Percentiles rank a stretch among this genome's conserved stretches.
Evolutionary conservation across 2,888 invertebrate genomes (phyloP).

Genomic region (Dolichomitus sp.): DNA sequence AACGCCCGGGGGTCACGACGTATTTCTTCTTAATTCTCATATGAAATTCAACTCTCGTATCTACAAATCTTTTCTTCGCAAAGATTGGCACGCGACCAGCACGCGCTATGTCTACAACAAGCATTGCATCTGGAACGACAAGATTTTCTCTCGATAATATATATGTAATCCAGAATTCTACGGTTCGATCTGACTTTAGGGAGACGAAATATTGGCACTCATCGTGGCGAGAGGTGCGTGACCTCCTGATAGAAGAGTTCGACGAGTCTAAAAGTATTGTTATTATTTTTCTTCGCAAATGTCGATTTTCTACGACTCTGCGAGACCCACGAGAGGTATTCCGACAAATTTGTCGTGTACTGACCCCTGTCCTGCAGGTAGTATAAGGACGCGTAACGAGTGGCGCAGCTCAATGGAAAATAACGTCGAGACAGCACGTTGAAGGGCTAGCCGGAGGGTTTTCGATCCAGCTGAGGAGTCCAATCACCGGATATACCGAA

Average conservation of each 20-base stretch:
- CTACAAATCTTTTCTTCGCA: neutral
- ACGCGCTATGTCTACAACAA: conserved; percentile 15
- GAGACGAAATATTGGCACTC: conserved; percentile 13
- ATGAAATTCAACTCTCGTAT: conserved; percentile 8
- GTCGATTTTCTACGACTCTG: conserved; percentile 15
- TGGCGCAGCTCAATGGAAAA: conserved; percentile 40
- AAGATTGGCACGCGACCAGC: conserved; percentile 42
- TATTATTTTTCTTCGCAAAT: conserved; percentile 16
- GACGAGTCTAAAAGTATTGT: conserved; percentile 26
- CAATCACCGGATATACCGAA: conserved; percentile 57
- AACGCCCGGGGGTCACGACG: neutral
- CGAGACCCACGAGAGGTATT: conserved; percentile 5
- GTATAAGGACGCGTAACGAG: neutral
- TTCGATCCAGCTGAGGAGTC: conserved; percentile 49
- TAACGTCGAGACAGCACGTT: conserved; percentile 34
- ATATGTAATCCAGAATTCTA: neutral
- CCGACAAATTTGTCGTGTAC: conserved; percentile 31
- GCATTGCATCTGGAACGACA: conserved; percentile 19
- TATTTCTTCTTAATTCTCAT: conserved; percentile 1
- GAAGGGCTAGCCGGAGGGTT: conserved; percentile 32
- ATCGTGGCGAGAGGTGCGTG: conserved; percentile 11
- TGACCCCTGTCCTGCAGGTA: conserved; percentile 21
- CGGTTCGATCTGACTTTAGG: neutral
- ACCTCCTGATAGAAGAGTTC: conserved; percentile 6
- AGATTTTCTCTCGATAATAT: conserved; percentile 6